Evolutionary conservation across 2,113 vertebrate species (phyloP), one percentile per base, ranked within the genome.

Genomic region (Hippocampus mohnikei): DNA sequence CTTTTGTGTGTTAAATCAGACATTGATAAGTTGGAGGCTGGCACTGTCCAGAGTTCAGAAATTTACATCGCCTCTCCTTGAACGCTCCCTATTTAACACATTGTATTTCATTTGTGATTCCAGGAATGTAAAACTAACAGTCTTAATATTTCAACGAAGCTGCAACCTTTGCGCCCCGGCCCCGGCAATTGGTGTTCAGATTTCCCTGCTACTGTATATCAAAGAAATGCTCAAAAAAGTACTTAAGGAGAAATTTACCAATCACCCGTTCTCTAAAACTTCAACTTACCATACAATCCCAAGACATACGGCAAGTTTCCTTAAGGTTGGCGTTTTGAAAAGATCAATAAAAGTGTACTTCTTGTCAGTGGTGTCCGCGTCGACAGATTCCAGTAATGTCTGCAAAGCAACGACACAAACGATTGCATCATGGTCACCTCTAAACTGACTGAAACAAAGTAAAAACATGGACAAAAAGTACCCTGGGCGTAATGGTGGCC

Each of bases 271-370:
- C 29, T 20, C 40, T 12, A 13, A 55, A 56, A 37, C 8, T 29
- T 0, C 55, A 5, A 85, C 85, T 71, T 75, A 92, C 92, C 91
- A 92, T 21, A 92, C 59, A 48, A 92, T 82, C 6, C 90, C 91
- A 8, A 84, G 84, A 52, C 41, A 79, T 42, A 92, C 71, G 8
- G 88, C 67, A 64, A 92, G 65, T 69, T 80, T 92, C 69, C 91
- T 90, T 8, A 92, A 87, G 18, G 80, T 82, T 71, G 85, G 84
- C 8, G 92, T 92, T 73, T 74, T 90, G 56, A 92, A 84, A 53
- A 93, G 87, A 75, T 92, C 90, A 44, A 89, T 4, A 16, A 91
- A 58, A 20, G 82, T 89, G 78, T 92, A 91, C 59, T 81, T 91
- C 41, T 71, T 86, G 23, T 67, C 33, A 33, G 15, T 56, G 1